A percentile compares a stretch with the other conserved stretches of the same genome.
phyloP scores from a whole-genome alignment of 2,797 vertebrate genomes.

The Lagocephalus sceleratus region DNA sequence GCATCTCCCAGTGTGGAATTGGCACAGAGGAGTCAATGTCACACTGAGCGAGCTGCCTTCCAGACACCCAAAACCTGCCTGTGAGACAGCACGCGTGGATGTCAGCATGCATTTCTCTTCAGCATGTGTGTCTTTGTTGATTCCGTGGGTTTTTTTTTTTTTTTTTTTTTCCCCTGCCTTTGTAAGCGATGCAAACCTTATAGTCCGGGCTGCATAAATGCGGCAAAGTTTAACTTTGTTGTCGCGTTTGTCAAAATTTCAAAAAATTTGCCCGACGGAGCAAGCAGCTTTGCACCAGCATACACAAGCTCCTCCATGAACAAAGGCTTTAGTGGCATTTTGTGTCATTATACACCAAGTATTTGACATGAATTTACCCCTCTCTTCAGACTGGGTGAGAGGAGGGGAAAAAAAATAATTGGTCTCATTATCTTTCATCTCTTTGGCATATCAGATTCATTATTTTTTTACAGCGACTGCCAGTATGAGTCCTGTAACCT shows the following conservation, averaged over 20 bases:
- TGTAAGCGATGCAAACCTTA: slow-evolving; percentile 21
- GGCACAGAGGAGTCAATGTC: slow-evolving; percentile 74
- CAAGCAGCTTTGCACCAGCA: slow-evolving; percentile 42
- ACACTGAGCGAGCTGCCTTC: slow-evolving; percentile 65
- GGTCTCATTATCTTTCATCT: slow-evolving; percentile 71
- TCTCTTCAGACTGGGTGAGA: slow-evolving; percentile 41
- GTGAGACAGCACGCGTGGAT: slow-evolving; percentile 42
- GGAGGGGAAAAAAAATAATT: slow-evolving; percentile 66
- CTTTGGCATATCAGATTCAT: slow-evolving; percentile 68
- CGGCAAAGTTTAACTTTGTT: slow-evolving; percentile 20
- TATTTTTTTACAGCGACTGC: slow-evolving; percentile 64
- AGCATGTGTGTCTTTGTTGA: slow-evolving; percentile 32
- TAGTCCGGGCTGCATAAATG: slow-evolving; percentile 12
- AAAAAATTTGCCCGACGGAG: slow-evolving; percentile 19
- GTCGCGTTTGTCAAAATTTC: slow-evolving; percentile 20
- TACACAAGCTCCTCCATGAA: slow-evolving; percentile 41
- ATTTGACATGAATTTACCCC: slow-evolving; percentile 63
- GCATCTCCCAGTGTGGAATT: slow-evolving; percentile 71
- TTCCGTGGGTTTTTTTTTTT: slow-evolving; percentile 33
- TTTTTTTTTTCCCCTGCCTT: no score
- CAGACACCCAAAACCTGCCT: slow-evolving; percentile 57
- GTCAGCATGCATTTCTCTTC: slow-evolving; percentile 20
- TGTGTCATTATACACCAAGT: slow-evolving; percentile 63
- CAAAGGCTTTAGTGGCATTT: slow-evolving; percentile 52
- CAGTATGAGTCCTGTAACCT: slow-evolving; percentile 67